phyloP scores from a whole-genome alignment of 1,140 invertebrate genomes.

The Pomacea maculata region DNA sequence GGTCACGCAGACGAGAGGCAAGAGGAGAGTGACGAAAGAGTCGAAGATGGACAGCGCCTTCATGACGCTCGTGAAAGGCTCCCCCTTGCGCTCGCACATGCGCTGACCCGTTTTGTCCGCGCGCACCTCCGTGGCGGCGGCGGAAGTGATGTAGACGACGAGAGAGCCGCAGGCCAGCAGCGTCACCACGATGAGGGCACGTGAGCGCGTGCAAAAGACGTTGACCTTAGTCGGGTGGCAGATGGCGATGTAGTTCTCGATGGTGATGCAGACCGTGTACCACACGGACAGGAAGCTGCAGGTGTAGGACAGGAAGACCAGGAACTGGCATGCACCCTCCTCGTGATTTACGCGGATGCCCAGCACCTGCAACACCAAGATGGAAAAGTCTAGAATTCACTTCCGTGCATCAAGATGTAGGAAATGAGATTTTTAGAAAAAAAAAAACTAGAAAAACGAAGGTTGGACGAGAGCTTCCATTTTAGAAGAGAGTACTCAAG shows the following conservation, averaged over 20 bases:
- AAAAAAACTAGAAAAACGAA: too few relatives aligned
- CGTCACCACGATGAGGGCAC: conserved; percentile 75
- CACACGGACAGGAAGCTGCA: conserved; percentile 81
- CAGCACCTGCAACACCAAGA: not conserved
- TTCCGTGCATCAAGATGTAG: too few relatives aligned
- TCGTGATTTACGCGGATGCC: conserved; percentile 27
- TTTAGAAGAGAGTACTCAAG: too few relatives aligned
- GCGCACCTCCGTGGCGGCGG: conserved; percentile 26
- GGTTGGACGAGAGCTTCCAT: too few relatives aligned
- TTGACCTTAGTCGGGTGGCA: conserved; percentile 79
- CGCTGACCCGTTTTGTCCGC: not conserved
- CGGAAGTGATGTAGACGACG: conserved; percentile 66
- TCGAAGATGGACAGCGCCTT: conserved; percentile 38
- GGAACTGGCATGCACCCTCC: conserved; percentile 71
- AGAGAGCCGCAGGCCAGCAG: conserved; percentile 69
- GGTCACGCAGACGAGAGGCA: conserved; percentile 36
- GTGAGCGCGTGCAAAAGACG: conserved; percentile 75
- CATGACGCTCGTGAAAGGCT: conserved; percentile 18
- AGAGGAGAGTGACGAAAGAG: conserved; percentile 38
- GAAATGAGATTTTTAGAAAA: too few relatives aligned
- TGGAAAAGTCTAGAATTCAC: too few relatives aligned
- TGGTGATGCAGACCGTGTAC: conserved; percentile 85
- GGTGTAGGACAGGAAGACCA: conserved; percentile 76
- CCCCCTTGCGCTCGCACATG: conserved; percentile 22
- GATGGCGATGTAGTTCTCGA: conserved; percentile 83